phyloP scores from a whole-genome alignment of 1,140 invertebrate species.

The Saccostrea glomerata region DNA sequence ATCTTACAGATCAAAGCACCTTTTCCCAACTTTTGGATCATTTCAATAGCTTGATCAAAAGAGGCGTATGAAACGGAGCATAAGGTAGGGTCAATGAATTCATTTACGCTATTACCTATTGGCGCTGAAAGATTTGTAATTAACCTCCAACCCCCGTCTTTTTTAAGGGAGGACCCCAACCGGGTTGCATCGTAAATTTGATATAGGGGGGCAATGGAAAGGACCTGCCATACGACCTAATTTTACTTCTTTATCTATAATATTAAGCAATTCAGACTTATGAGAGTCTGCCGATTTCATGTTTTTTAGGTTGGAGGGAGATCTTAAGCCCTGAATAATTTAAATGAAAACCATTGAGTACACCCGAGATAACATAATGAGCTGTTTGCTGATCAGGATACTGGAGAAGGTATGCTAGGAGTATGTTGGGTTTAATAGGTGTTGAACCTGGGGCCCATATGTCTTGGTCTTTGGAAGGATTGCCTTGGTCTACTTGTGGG shows the following conservation, averaged over 20 bases:
- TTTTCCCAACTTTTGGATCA: conserved; percentile 37
- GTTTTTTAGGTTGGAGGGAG: not conserved
- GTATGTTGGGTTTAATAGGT: not conserved
- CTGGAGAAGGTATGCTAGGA: not conserved
- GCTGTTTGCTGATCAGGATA: not conserved
- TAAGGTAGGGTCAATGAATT: not conserved
- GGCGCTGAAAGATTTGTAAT: not conserved
- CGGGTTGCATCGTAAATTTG: not conserved
- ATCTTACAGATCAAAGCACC: conserved; percentile 20
- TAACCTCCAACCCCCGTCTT: not conserved
- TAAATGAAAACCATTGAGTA: not conserved
- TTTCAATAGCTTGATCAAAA: not conserved
- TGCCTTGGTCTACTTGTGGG: not conserved
- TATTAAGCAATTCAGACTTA: not conserved
- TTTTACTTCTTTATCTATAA: not conserved
- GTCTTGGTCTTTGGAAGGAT: not conserved
- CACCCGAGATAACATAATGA: not conserved
- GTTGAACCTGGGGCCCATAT: conserved; percentile 1
- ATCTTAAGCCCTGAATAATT: not conserved
- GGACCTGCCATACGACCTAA: not conserved
- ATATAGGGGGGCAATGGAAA: not conserved
- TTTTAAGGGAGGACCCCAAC: not conserved
- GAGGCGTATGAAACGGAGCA: not conserved
- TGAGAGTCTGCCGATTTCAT: not conserved
- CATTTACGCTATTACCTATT: not conserved